Evolutionary conservation across 1,140 invertebrate species (phyloP).

Genomic region (Cherax quadricarinatus): DNA sequence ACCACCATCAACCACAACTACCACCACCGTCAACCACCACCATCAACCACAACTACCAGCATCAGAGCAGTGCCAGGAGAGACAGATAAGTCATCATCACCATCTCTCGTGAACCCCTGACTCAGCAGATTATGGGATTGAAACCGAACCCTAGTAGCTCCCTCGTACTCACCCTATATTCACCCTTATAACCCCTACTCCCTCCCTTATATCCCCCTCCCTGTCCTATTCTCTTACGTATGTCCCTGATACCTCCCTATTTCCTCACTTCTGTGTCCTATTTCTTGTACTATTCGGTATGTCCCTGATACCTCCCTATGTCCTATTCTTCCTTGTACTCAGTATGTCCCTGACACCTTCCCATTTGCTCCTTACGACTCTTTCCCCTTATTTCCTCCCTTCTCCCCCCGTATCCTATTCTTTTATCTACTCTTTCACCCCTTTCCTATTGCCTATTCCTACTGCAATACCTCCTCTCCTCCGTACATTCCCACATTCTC

Average conservation of each 20-base stretch:
- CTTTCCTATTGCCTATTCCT: not conserved
- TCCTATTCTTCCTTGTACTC: not conserved
- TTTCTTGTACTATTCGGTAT: not conserved
- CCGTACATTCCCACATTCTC: not conserved
- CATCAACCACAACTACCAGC: not conserved
- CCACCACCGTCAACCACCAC: not conserved
- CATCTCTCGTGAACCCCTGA: not conserved
- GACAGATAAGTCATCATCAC: not conserved
- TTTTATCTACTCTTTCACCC: not conserved
- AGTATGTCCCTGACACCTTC: not conserved
- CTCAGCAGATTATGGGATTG: conserved; percentile 15
- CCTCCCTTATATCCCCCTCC: not conserved
- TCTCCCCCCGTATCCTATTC: not conserved
- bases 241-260: not conserved
- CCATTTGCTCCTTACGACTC: not conserved
- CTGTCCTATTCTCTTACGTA: not conserved
- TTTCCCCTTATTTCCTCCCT: not conserved
- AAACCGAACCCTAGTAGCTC: not conserved
- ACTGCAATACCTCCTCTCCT: too few relatives aligned
- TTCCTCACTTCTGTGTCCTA: too few relatives aligned
- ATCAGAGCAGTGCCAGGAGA: not conserved
- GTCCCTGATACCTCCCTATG: too few relatives aligned
- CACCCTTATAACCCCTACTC: not conserved
- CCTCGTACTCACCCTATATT: too few relatives aligned
- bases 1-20: too few relatives aligned